Evolutionary conservation across 2,888 invertebrate species (phyloP).

Genomic region (Himalopsyche anomala): DNA sequence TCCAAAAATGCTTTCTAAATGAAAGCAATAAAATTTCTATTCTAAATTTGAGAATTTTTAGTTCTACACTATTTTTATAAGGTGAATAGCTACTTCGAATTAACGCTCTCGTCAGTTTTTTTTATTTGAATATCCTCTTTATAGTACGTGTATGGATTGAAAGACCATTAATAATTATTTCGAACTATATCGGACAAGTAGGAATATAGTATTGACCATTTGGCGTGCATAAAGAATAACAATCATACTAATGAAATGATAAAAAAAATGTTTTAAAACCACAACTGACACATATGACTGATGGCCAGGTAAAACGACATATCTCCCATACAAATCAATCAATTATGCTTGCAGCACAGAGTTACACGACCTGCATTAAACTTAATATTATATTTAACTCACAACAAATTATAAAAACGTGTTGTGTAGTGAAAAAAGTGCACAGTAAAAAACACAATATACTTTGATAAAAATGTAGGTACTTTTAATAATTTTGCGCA

Average conservation of each 20-base stretch:
- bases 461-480: too few species aligned
- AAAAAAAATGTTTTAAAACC: background rate
- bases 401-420: background rate
- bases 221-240: constrained; percentile 5
- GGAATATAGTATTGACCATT: background rate
- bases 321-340: constrained; percentile 35
- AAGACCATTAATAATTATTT: background rate
- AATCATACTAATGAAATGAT: constrained; percentile 3
- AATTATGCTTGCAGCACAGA: constrained; percentile 23
- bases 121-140: too few species aligned
- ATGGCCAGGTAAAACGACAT: constrained; percentile 32
- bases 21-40: too few species aligned
- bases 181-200: background rate
- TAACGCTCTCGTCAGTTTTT: too few species aligned
- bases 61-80: too few species aligned
- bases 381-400: constrained; percentile 20
- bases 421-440: too few species aligned
- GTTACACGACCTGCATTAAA: constrained; percentile 23
- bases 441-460: too few species aligned
- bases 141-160: too few species aligned
- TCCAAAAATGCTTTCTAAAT: too few species aligned
- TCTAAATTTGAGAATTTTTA: too few species aligned
- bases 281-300: constrained; percentile 10
- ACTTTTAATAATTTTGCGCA: too few species aligned
- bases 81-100: too few species aligned